A percentile compares a stretch with the other conserved stretches of the same genome.
phyloP scores from a whole-genome alignment of 2,113 vertebrate species.

The Paedocypris sp. region DNA sequence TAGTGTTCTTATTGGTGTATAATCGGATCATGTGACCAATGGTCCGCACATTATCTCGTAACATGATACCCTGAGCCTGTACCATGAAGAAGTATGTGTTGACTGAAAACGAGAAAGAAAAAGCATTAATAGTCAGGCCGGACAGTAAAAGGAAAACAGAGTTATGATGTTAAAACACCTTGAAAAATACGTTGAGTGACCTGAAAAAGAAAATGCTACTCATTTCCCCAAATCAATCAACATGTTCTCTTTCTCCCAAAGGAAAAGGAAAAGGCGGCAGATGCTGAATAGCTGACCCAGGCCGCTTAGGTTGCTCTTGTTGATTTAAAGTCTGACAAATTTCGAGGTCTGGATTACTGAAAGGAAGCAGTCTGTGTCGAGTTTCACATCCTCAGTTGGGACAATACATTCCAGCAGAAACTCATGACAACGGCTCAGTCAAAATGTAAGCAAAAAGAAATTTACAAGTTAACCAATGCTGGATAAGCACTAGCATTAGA shows the following conservation, averaged over 20 bases:
- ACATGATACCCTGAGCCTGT: constrained; percentile 92
- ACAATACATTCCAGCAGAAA: background rate
- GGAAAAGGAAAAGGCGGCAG: no score
- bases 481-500: no score
- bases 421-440: background rate
- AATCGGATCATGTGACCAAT: constrained; percentile 89
- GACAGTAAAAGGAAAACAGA: background rate
- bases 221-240: no score
- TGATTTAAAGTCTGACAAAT: no score
- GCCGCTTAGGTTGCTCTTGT: no score
- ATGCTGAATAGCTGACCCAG: no score
- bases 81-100: constrained; percentile 97
- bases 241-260: no score
- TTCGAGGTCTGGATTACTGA: no score
- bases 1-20: constrained; percentile 90
- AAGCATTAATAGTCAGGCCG: background rate
- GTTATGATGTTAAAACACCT: background rate
- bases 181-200: no score
- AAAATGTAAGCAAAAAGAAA: no score
- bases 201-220: no score
- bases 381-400: background rate
- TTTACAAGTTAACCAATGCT: no score
- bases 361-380: background rate
- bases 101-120: constrained; percentile 52
- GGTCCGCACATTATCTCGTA: constrained; percentile 90